A percentile compares a stretch with the other conserved stretches of the same genome.
These are phyloP conservation scores for Sorex araneus DNA, from an alignment of 2,113 vertebrate genomes.

Conservation along the genomic window DNA sequence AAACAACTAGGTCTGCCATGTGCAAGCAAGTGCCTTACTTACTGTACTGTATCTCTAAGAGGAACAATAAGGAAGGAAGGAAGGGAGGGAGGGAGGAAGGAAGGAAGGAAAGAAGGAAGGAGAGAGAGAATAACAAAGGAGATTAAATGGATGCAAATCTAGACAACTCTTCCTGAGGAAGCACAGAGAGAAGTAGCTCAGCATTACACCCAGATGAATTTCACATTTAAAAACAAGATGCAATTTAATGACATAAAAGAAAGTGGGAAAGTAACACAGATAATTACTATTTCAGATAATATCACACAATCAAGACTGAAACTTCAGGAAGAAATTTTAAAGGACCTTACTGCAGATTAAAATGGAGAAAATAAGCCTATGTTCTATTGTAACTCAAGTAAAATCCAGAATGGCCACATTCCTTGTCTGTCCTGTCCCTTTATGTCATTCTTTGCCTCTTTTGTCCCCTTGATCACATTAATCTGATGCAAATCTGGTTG, in stretches of 20 bases:
- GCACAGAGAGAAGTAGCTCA: neutral
- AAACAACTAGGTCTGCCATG: too few species aligned
- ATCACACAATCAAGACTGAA: neutral
- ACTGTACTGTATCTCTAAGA: too few species aligned
- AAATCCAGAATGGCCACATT: neutral
- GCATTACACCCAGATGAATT: constrained; percentile 9
- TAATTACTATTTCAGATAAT: neutral
- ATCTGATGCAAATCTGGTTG: neutral
- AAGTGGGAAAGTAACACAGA: neutral
- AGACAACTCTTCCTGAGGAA: neutral
- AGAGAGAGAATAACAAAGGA: too few species aligned
- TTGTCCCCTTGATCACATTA: neutral
- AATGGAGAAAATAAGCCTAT: neutral
- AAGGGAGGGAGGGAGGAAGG: too few species aligned
- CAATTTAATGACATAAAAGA: constrained; percentile 18
- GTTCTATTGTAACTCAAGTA: neutral
- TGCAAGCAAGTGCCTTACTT: too few species aligned
- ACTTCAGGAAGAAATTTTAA: neutral
- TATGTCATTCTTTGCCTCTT: neutral
- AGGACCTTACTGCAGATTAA: neutral
- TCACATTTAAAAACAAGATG: neutral
- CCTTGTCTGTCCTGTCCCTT: neutral
- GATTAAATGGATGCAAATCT: neutral
- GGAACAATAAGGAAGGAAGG: too few species aligned
- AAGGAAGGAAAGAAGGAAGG: too few species aligned